Evolutionary conservation across 2,113 vertebrate genomes (phyloP).

Genomic region (Porphyrio hochstetteri): DNA sequence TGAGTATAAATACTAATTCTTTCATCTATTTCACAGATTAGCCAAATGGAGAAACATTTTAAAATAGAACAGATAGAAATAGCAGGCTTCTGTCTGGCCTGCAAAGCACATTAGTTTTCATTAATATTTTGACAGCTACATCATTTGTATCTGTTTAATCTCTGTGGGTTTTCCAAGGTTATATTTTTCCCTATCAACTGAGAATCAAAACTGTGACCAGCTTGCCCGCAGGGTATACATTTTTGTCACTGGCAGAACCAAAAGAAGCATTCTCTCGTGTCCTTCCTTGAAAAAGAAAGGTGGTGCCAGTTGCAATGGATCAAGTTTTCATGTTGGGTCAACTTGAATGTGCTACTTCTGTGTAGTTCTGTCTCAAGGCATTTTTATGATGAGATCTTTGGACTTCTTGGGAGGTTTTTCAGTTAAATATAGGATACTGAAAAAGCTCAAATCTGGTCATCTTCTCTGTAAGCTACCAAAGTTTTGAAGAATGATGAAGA

Average conservation of each 20-base stretch:
- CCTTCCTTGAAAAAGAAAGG: not conserved
- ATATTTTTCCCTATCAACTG: not conserved
- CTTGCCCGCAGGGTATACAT: fast-evolving
- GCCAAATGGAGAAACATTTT: not conserved
- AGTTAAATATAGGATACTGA: not conserved
- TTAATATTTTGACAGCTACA: not conserved
- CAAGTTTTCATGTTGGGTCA: not conserved
- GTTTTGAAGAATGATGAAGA: not conserved
- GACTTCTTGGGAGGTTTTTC: not conserved
- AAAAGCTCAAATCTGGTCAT: not conserved
- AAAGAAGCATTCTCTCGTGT: not conserved
- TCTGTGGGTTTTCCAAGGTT: not conserved
- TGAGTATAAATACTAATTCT: not conserved
- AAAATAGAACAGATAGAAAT: not conserved
- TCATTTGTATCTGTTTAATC: not conserved
- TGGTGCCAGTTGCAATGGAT: not conserved
- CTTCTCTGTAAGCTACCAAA: not conserved
- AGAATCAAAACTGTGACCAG: not conserved
- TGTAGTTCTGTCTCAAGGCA: not conserved
- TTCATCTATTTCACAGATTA: not conserved
- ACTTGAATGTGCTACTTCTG: not conserved
- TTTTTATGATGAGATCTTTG: not conserved
- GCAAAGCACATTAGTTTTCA: not conserved
- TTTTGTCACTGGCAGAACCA: not conserved
- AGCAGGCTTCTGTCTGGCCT: not conserved